Conservation (phyloP, 2,888 invertebrate genomes). For the Apeira syringaria region DNA sequence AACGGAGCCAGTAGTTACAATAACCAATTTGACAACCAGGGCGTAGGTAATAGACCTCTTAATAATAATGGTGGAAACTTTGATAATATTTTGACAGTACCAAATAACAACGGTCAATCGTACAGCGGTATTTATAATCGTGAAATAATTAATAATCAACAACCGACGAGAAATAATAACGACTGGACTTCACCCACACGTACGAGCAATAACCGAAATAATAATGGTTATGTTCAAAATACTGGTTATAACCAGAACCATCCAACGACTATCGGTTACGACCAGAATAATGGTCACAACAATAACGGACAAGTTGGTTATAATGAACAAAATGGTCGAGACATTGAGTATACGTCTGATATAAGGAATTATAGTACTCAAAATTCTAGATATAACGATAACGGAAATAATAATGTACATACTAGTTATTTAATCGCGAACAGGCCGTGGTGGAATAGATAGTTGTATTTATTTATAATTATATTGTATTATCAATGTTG, state of each 20-base stretch:
- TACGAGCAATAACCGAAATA: conserved; percentile 4
- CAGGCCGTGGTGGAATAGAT: conserved; percentile 22
- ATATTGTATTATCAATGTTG: conserved; percentile 3
- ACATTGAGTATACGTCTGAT: not conserved
- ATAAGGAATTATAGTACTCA: conserved; percentile 2
- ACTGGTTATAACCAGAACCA: conserved; percentile 4
- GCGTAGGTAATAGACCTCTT: conserved; percentile 1
- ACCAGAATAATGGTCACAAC: conserved; percentile 8
- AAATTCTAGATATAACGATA: conserved; percentile 13
- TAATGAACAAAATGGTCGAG: conserved; percentile 1
- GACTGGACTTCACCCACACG: not conserved
- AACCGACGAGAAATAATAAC: conserved; percentile 5
- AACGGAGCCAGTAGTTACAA: conserved; percentile 4
- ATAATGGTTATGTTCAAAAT: conserved; percentile 2
- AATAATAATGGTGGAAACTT: conserved; percentile 1
- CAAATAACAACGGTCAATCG: conserved; percentile 3
- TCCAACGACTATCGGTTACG: conserved; percentile 4
- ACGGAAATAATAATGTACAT: conserved; percentile 20
- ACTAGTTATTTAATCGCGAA: conserved; percentile 6
- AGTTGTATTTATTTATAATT: conserved; percentile 1
- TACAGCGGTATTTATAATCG: not conserved
- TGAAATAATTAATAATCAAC: not conserved
- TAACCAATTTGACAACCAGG: conserved; percentile 1
- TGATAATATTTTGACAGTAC: not conserved
- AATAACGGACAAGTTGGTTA: conserved; percentile 6